Conservation (phyloP, 1,140 invertebrate species). For the Myzus persicae region DNA sequence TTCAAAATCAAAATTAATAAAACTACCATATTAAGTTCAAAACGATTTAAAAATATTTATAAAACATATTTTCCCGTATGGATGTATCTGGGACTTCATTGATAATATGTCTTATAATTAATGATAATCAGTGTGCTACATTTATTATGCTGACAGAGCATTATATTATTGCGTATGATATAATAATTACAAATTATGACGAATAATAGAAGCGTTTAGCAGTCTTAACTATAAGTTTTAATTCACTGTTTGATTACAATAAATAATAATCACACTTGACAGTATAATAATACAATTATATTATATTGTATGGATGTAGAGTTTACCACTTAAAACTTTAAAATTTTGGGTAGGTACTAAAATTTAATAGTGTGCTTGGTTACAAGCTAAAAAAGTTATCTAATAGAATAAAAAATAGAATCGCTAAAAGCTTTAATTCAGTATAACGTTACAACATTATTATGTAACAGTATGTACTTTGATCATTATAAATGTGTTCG, state of each 20-base stretch:
- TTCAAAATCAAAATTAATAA: too few species aligned
- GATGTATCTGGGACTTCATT: neutral
- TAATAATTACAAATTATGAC: neutral
- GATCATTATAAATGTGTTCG: neutral
- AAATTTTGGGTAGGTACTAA: neutral
- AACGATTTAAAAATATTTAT: neutral
- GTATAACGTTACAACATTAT: neutral
- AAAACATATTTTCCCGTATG: neutral
- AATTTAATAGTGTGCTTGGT: neutral
- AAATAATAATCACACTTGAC: neutral
- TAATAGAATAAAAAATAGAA: neutral
- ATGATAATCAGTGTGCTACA: neutral
- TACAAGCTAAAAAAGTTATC: neutral
- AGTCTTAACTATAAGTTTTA: neutral
- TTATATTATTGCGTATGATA: too few species aligned
- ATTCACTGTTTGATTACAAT: neutral
- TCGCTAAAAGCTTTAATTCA: neutral
- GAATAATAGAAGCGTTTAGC: neutral
- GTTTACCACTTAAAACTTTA: neutral
- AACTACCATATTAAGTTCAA: neutral
- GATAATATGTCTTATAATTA: neutral
- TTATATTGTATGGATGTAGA: neutral
- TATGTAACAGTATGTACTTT: neutral
- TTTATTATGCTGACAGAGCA: neutral
- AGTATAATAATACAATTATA: neutral